Evolutionary conservation across 2,888 invertebrate genomes (phyloP), one percentile per base, ranked within the genome.

Genomic region (Thalpophila matura): DNA sequence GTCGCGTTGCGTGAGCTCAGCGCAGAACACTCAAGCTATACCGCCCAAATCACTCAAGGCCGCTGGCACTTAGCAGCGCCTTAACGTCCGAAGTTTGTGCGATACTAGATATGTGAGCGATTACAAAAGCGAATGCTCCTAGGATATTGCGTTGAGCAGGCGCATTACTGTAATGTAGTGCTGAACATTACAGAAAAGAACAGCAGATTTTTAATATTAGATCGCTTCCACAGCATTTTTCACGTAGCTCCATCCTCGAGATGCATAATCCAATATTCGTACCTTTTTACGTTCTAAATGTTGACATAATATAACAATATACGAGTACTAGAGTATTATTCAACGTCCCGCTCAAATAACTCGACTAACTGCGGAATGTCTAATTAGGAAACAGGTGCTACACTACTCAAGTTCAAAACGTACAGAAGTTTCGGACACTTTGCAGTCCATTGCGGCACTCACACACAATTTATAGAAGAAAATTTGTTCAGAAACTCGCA

Each of bases 331-430:
- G 54, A 22, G 35, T 56, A 71, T 71, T 71, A 71, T 75, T 71
- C 71, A 71, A 71, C 76, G 62, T 62, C 71, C 42, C 18, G 16
- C 26, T 27, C 43, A 42, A 72, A 72, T 72, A 76, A 59, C 72
- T 72, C 58, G 54, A 76, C 55, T 64, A 51, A 71, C 72, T 58
- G 47, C 24, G 77, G 72, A 76, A 76, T 72, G 72, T 72, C 77
- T 72, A 72, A 72, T 72, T 72, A 72, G 54, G 58, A 56, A 72
- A 71, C 72, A 76, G 72, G 72, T 76, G 72, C 49, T 58, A 64
- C 72, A 71, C 77, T 51, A 71, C 65, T 72, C 73, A 51, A 72
- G 55, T 64, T 54, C 61, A 73, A 66, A 72, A 40, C 37, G 54
- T 42, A 70, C 76, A 56, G 63, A 70, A 75, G 51, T 71, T 75